Evolutionary conservation across 2,113 vertebrate genomes (phyloP), one percentile per base, ranked within the genome.

Genomic region (Anguilla rostrata): DNA sequence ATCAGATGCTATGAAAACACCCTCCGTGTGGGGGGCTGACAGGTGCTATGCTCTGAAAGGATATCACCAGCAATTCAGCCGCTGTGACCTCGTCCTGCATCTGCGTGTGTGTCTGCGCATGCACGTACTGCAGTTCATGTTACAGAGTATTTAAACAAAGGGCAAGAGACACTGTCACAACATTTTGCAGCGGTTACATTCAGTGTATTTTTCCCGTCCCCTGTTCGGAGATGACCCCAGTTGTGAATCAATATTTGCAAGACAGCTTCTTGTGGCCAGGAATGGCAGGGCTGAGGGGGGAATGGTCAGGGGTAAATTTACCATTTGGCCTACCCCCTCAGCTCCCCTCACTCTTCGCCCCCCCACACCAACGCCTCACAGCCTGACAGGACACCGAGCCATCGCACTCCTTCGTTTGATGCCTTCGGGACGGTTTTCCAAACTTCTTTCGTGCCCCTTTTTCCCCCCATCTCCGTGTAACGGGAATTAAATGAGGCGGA

Each of bases 401-500:
- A 56, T 66, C 26, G 83, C 86, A 63, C 39, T 75, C 71, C 78
- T 79, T 66, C 60, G 86, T 81, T 81, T 81, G 78, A 84, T 75
- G 80, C 83, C 5, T 43, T 26, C 46, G 22, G 63, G 63, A 20
- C 34, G 26, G 39, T 85, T 85, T 82, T 78, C 83, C 63, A 41
- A 49, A 84, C 84, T 81, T 20, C n/a, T 34, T 49, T 49, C 29
- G 78, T 57, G 20, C 60, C 79, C 60, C 63, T 82, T 60, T 34
- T 34, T 34, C 34, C 34, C 43, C 18, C 18, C 53, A 46, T 83
- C 80, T 83, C 78, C 71, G 80, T 88, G 26, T 88, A 82, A 85
- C 83, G 78, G 40, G 80, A 88, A 85, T 82, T 85, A 88, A 88
- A 88, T 85, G 87, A 88, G 84, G 87, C 78, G 83, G 82, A 88